Evolutionary conservation across 2,797 vertebrate species (phyloP).

Genomic region (Loris lydekkerianus): DNA sequence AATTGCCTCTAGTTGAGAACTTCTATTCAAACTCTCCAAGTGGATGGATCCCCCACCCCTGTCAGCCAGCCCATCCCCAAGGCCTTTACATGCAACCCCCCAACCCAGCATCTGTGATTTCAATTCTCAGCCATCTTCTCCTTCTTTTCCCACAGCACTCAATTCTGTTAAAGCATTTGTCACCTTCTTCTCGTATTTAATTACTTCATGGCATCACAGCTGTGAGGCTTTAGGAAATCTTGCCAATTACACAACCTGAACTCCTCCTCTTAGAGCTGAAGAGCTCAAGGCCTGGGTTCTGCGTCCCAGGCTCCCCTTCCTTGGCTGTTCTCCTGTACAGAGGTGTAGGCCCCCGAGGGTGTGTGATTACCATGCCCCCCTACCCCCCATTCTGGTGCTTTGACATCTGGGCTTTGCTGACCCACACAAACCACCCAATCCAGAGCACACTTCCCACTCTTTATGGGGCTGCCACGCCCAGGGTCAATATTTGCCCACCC

Average conservation of each 20-base stretch:
- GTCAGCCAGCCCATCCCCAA: rapidly evolving
- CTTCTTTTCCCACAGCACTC: neutral
- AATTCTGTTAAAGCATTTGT: neutral
- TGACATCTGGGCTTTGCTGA: neutral
- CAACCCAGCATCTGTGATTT: neutral
- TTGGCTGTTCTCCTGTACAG: neutral
- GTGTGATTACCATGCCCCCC: neutral
- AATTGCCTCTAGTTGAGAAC: neutral
- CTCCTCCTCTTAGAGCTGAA: neutral
- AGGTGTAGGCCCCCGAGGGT: neutral
- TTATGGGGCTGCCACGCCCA: neutral
- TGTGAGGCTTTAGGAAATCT: neutral
- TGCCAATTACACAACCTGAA: neutral
- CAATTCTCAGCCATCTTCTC: neutral
- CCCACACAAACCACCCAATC: neutral
- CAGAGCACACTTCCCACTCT: neutral
- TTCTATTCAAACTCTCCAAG: neutral
- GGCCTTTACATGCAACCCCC: neutral
- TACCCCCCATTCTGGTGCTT: neutral
- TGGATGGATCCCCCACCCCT: neutral
- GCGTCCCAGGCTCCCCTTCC: neutral
- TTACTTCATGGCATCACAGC: neutral
- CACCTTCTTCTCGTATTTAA: neutral
- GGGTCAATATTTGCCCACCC: neutral
- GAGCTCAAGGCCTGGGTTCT: neutral